phyloP scores from a whole-genome alignment of 2,113 vertebrate species.

The Polypterus bichir region DNA sequence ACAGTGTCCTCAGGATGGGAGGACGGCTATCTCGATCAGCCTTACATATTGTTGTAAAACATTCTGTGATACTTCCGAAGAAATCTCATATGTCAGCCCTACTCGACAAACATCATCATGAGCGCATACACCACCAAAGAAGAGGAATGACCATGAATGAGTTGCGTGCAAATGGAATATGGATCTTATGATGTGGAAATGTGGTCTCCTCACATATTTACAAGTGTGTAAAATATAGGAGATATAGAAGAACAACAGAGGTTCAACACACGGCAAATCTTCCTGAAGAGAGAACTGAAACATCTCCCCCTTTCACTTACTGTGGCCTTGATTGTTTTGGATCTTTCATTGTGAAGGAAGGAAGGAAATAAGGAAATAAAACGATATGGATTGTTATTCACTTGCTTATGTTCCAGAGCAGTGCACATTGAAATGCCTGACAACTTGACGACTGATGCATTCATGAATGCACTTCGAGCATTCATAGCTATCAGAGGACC shows the following conservation, averaged over 20 bases:
- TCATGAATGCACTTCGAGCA: conserved; percentile 13
- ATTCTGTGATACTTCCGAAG: no score
- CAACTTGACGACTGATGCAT: conserved; percentile 17
- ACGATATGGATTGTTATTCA: conserved; percentile 12
- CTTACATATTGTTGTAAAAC: no score
- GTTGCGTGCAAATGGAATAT: conserved; percentile 10
- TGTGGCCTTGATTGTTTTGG: conserved; percentile 17
- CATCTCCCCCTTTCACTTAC: conserved; percentile 6
- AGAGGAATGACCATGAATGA: conserved; percentile 11
- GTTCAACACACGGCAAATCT: conserved; percentile 9
- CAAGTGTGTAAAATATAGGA: conserved; percentile 9
- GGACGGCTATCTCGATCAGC: no score
- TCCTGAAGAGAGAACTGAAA: conserved; percentile 7
- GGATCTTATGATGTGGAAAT: conserved; percentile 3
- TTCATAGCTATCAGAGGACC: conserved; percentile 19
- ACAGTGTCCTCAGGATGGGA: no score
- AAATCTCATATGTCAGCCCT: conserved; percentile 2
- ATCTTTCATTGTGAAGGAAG: conserved; percentile 8
- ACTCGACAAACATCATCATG: conserved; percentile 8
- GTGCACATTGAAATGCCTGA: conserved; percentile 16
- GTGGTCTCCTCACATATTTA: conserved; percentile 2
- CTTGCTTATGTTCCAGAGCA: conserved; percentile 15
- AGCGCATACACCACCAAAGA: conserved; percentile 11
- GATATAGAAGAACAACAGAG: conserved; percentile 3
- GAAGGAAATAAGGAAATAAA: conserved; percentile 10